Evolutionary conservation across 2,797 vertebrate species (phyloP), one percentile per base, ranked within the genome.

Genomic region (Nyctalus aviator): DNA sequence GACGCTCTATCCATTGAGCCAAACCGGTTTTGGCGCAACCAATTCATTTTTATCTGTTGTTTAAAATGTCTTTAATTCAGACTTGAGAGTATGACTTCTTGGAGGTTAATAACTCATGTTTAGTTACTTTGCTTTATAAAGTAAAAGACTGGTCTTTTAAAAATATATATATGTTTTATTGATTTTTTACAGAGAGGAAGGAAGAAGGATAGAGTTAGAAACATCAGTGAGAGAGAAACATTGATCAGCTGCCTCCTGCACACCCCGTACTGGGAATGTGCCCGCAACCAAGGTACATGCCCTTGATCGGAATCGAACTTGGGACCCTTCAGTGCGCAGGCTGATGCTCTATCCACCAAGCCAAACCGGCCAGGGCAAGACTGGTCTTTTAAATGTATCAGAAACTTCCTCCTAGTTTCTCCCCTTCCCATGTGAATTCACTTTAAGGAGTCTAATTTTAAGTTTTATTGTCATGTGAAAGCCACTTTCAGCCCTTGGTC

Each of bases 391-490:
- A 82, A 64, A 84, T 77, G 18, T 82, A 88, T 73, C 32, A 20
- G 21, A 82, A 5, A 55, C 25, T 84, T 77, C 37, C 73, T 82
- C 48, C 46, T 55, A 62, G 14, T 64, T 44, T 46, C 30, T 8
- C 5, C 8, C 14, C 0, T 18, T 13, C 32, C 27, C 23, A 77
- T 92, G 41, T 88, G 76, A 88, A 82, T 92, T 92, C 21, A 73
- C 37, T 84, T 88, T 90, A 41, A 78, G 72, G 66, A 91, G 18
- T 78, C 48, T 68, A 79, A 83, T 88, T 82, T 84, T 71, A 69
- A 77, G 50, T 95, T 94, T 69, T 90, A 71, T 91, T 95, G 95
- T 69, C 46, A 14, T 72, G 13, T 68, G 48, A 91, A 86, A 96
- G 55, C 55, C 69, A 75, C 68, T 92, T 62, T 75, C 83, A 92